phyloP scores from a whole-genome alignment of 2,797 vertebrate genomes.

The Telmatherina bonti region DNA sequence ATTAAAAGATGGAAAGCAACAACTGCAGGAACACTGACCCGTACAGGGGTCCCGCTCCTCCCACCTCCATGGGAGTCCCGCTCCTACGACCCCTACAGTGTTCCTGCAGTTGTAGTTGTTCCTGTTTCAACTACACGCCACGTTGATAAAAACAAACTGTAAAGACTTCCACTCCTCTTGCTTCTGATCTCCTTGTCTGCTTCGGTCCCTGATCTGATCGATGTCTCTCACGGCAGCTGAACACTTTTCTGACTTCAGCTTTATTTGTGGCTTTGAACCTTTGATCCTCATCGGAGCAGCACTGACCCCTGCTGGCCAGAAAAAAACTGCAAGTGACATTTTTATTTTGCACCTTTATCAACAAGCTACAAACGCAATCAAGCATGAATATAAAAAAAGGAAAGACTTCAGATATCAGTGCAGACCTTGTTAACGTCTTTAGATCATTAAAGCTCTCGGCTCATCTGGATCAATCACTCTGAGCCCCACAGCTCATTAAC shows the following conservation, averaged over 20 bases:
- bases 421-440: conserved; percentile 31
- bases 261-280: not conserved
- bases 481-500: conserved; percentile 37
- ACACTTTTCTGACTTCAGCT: not conserved
- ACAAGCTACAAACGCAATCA: not conserved
- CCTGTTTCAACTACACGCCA: too few relatives aligned
- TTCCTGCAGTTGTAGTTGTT: too few relatives aligned
- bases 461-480: conserved; percentile 18
- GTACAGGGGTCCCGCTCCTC: too few relatives aligned
- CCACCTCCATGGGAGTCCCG: too few relatives aligned
- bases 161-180: too few relatives aligned
- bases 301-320: conserved; percentile 45
- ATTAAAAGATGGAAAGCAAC: too few relatives aligned
- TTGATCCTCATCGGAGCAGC: not conserved
- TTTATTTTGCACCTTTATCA: not conserved
- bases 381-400: not conserved
- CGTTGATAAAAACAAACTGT: too few relatives aligned
- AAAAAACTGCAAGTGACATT: not conserved
- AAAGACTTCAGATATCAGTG: conserved; percentile 5
- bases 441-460: conserved; percentile 22
- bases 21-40: too few relatives aligned
- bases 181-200: not conserved
- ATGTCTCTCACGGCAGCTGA: not conserved
- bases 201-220: not conserved
- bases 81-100: too few relatives aligned